Percentiles rank a stretch among this genome's conserved stretches.
Evolutionary conservation across 2,113 vertebrate genomes (phyloP).

Genomic region (Sitta europaea): DNA sequence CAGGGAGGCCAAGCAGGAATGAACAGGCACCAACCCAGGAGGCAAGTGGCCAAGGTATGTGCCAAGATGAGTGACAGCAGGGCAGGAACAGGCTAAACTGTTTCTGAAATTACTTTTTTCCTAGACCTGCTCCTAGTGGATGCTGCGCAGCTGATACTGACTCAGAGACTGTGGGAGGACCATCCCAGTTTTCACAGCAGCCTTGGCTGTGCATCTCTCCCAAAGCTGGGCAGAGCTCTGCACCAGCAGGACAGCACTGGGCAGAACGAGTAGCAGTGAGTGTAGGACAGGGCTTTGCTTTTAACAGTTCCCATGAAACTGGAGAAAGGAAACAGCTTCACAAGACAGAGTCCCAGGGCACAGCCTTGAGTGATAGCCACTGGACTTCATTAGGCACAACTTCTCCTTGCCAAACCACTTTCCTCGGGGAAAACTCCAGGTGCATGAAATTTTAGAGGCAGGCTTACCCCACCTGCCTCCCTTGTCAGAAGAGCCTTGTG

Average conservation of each 20-base stretch:
- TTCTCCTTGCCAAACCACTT: background rate
- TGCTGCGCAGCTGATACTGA: background rate
- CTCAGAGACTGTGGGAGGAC: background rate
- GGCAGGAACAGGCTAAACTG: background rate
- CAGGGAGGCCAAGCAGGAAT: background rate
- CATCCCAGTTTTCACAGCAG: background rate
- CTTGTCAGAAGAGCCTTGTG: rapidly evolving
- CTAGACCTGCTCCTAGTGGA: background rate
- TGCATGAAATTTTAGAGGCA: background rate
- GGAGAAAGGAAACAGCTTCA: background rate
- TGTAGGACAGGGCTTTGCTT: background rate
- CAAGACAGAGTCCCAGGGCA: background rate
- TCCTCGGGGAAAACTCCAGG: background rate
- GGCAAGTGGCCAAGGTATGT: background rate
- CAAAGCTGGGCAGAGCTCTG: background rate
- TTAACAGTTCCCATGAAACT: background rate
- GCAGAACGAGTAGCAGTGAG: background rate
- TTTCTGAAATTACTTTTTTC: background rate
- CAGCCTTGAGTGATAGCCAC: background rate
- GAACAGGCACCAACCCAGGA: background rate
- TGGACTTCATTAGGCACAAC: background rate
- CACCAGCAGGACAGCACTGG: background rate
- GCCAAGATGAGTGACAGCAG: background rate
- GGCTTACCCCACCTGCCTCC: background rate
- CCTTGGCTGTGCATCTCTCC: background rate